Conservation (phyloP, 2,888 invertebrate genomes). For the Leptinotarsa tumamoca region DNA sequence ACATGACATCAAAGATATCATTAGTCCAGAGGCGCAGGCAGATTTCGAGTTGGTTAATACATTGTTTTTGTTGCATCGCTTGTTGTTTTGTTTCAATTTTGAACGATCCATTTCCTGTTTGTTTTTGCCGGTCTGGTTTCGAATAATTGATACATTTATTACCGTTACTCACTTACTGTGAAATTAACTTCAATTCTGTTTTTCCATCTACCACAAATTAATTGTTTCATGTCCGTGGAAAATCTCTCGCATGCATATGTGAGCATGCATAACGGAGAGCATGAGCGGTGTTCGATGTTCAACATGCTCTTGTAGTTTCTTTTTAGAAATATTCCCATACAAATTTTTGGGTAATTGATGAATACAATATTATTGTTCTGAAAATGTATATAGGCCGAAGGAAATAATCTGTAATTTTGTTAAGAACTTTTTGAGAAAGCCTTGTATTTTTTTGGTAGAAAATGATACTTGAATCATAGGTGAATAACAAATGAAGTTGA, state of each 20-base stretch:
- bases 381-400: too few relatives aligned
- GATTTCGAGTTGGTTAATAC: constrained; percentile 23
- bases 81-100: constrained; percentile 47
- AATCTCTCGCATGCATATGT: constrained; percentile 11
- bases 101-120: constrained; percentile 49
- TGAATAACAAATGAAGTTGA: too few relatives aligned
- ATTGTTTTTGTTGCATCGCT: constrained; percentile 39
- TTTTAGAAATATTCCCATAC: not conserved
- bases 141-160: constrained; percentile 61
- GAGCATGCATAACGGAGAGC: not conserved
- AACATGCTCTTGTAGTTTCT: not conserved
- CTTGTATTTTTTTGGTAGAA: too few relatives aligned
- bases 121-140: constrained; percentile 47
- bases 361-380: too few relatives aligned
- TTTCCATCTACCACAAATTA: constrained; percentile 58
- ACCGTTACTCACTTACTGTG: constrained; percentile 58
- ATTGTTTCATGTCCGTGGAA: constrained; percentile 40
- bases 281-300: not conserved
- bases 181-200: constrained; percentile 58
- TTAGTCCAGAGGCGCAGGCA: not conserved
- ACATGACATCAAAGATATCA: constrained; percentile 7
- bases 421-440: too few relatives aligned
- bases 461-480: too few relatives aligned
- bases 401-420: too few relatives aligned
- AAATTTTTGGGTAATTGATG: too few relatives aligned